Conservation (phyloP, 2,113 vertebrate species). For the Verasper variegatus region DNA sequence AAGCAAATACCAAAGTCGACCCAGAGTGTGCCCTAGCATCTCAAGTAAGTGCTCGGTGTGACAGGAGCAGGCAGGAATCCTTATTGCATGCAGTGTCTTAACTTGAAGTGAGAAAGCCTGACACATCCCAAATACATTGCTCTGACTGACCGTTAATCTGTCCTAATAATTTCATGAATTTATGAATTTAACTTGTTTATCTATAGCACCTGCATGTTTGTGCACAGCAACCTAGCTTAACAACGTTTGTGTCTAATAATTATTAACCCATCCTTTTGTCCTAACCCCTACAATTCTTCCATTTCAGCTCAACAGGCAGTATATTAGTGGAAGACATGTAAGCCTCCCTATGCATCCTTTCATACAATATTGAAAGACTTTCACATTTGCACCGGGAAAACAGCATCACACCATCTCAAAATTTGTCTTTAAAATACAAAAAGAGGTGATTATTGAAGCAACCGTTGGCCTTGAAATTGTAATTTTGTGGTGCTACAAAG, state of each 20-base stretch:
- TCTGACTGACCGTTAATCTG: constrained; percentile 2
- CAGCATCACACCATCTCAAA: constrained; percentile 68
- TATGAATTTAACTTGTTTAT: not conserved
- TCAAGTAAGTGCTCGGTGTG: constrained; percentile 86
- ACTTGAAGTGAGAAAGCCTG: constrained; percentile 18
- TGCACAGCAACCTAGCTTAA: constrained; percentile 13
- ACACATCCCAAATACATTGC: constrained; percentile 9
- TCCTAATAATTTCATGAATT: constrained; percentile 20
- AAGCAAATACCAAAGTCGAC: constrained; percentile 86
- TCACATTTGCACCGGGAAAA: constrained; percentile 78
- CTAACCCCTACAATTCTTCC: constrained; percentile 83
- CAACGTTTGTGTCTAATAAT: constrained; percentile 17
- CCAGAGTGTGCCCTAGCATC: constrained; percentile 86
- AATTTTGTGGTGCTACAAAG: constrained; percentile 67
- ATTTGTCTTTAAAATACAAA: constrained; percentile 43
- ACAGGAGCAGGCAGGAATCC: constrained; percentile 24
- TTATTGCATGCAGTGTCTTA: constrained; percentile 24
- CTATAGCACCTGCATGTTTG: constrained; percentile 30
- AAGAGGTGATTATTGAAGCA: constrained; percentile 19
- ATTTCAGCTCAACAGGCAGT: constrained; percentile 87
- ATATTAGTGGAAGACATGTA: constrained; percentile 88
- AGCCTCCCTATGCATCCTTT: constrained; percentile 81
- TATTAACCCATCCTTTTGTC: constrained; percentile 59
- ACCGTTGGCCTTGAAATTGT: constrained; percentile 19
- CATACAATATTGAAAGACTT: constrained; percentile 72